Conservation (phyloP, 2,888 invertebrate species). For the Epistrophella euchroma region DNA sequence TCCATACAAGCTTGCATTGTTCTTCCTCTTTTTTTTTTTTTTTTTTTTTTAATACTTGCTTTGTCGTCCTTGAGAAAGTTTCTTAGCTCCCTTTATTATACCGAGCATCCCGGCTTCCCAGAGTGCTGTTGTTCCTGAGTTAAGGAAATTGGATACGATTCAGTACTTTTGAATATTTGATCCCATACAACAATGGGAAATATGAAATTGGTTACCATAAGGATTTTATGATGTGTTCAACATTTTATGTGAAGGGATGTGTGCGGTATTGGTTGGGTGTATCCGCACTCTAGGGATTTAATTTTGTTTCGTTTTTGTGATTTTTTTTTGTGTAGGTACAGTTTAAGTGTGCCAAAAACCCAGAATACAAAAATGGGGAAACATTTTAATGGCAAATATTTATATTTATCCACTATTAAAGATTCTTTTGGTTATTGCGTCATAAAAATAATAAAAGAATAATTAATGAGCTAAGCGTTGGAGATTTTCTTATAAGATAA, state of each 20-base stretch:
- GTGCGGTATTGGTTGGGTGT: constrained; percentile 3
- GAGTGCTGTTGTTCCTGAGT: constrained; percentile 15
- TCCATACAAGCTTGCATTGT: constrained; percentile 35
- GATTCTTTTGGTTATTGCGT: background rate
- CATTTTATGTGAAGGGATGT: constrained; percentile 51
- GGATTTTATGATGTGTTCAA: constrained; percentile 71
- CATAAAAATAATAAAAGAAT: constrained; percentile 12
- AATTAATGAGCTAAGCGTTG: background rate
- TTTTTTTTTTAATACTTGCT: constrained; percentile 20
- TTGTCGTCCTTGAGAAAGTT: constrained; percentile 55
- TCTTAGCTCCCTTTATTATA: constrained; percentile 1
- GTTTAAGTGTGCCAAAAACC: background rate
- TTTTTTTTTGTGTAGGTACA: background rate
- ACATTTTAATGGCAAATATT: background rate
- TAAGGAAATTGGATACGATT: constrained; percentile 68
- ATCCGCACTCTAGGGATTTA: background rate
- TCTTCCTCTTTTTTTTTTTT: background rate
- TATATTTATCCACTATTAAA: background rate
- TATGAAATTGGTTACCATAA: constrained; percentile 74
- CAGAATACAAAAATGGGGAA: background rate
- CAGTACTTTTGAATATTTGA: constrained; percentile 75
- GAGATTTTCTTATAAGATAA: background rate
- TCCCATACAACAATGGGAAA: constrained; percentile 73
- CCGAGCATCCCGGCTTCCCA: background rate
- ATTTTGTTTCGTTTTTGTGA: constrained; percentile 25